These are phyloP conservation scores for Lasioglossum marginatum DNA, from an alignment of 2,888 invertebrate genomes.

Conservation along the genomic window DNA sequence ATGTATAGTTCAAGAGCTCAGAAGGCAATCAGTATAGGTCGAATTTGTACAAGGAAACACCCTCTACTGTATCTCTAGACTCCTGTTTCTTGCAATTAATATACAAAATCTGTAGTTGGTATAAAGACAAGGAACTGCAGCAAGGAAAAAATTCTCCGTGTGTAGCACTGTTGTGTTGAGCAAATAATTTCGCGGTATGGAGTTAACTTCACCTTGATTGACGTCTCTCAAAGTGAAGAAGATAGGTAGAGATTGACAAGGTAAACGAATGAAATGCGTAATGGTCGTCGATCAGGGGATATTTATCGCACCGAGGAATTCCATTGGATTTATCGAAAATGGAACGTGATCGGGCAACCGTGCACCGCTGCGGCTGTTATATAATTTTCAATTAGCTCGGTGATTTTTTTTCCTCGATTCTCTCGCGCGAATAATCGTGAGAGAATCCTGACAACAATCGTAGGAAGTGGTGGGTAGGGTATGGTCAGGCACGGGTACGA, in stretches of 20 bases:
- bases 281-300: neutral
- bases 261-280: neutral
- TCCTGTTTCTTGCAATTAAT: neutral
- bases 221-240: neutral
- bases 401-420: slow-evolving; percentile 55
- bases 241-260: neutral
- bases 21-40: neutral
- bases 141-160: neutral
- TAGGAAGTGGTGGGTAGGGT: slow-evolving; percentile 63
- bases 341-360: slow-evolving; percentile 59
- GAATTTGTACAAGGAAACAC: too few species aligned
- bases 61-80: too few species aligned
- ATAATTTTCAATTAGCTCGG: slow-evolving; percentile 65
- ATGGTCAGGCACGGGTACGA: slow-evolving; percentile 32
- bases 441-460: slow-evolving; percentile 68
- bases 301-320: neutral
- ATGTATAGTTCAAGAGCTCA: neutral
- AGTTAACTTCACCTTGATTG: neutral
- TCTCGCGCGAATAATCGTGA: slow-evolving; percentile 64
- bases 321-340: slow-evolving; percentile 52
- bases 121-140: neutral
- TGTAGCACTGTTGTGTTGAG: neutral
- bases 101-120: neutral
- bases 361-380: slow-evolving; percentile 44
- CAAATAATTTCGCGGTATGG: neutral